Conservation (phyloP, 92 coral and sea anemone genomes). For the Hydrozoanthus gracilis region DNA sequence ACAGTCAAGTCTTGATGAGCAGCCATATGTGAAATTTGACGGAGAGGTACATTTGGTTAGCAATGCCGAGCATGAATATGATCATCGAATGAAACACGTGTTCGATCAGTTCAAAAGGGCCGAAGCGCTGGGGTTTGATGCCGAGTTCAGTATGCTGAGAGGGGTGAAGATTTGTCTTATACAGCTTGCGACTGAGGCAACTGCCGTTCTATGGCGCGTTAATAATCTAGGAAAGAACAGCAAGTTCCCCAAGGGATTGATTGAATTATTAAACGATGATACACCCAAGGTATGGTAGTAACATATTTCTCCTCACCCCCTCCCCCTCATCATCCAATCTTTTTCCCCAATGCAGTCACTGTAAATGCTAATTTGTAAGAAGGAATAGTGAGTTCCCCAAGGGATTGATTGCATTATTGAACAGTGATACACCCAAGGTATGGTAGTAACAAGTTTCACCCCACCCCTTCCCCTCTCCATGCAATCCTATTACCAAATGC, state of each 20-base stretch:
- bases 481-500: no score
- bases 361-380: no score
- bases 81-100: conserved; percentile 41
- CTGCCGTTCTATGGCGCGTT: conserved; percentile 83
- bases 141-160: conserved; percentile 58
- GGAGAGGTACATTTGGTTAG: conserved; percentile 53
- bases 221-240: conserved; percentile 27
- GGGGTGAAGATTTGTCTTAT: conserved; percentile 66
- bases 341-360: no score
- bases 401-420: no score
- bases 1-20: conserved; percentile 13
- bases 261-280: conserved; percentile 37
- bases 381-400: no score
- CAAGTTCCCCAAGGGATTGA: conserved; percentile 48
- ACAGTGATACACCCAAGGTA: no score
- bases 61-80: conserved; percentile 22
- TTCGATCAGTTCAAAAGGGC: conserved; percentile 56
- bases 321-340: no score
- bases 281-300: conserved; percentile 39
- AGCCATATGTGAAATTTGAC: conserved; percentile 28
- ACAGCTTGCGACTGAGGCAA: conserved; percentile 75
- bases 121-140: conserved; percentile 79
- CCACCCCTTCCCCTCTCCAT: no score
- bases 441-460: no score
- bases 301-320: not conserved